Percentiles rank a stretch among this genome's conserved stretches.
phyloP scores from a whole-genome alignment of 2,888 invertebrate genomes.

The Ochropleura plecta region DNA sequence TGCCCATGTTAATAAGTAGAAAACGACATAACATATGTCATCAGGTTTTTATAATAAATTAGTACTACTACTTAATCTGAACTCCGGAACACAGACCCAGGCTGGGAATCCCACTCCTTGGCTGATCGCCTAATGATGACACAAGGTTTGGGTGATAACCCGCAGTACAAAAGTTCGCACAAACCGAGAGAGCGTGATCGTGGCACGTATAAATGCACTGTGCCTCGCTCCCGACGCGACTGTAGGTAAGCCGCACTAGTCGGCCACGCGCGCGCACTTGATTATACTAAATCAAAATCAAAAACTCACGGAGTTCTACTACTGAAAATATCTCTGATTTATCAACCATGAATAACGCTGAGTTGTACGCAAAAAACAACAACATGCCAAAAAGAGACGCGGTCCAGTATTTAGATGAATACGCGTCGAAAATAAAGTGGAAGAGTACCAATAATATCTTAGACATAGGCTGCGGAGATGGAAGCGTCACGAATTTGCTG shows the following conservation, averaged over 20 bases:
- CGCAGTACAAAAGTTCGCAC: too few relatives aligned
- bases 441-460: constrained; percentile 84
- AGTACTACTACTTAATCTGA: too few relatives aligned
- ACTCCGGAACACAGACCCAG: too few relatives aligned
- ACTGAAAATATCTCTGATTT: constrained; percentile 13
- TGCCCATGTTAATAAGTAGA: constrained; percentile 15
- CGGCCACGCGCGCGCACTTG: constrained; percentile 78
- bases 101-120: too few relatives aligned
- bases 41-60: constrained; percentile 16
- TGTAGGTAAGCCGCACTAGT: constrained; percentile 78
- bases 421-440: constrained; percentile 90
- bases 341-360: constrained; percentile 90
- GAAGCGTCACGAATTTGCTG: constrained; percentile 92
- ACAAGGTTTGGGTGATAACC: too few relatives aligned
- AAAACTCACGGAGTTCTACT: constrained; percentile 13
- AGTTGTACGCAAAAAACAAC: constrained; percentile 92
- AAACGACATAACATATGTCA: constrained; percentile 17
- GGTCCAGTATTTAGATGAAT: constrained; percentile 90
- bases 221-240: constrained; percentile 76
- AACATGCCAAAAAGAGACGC: constrained; percentile 92
- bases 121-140: too few relatives aligned
- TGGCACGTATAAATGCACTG: constrained; percentile 83
- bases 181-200: constrained; percentile 43
- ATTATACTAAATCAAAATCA: constrained; percentile 61
- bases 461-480: constrained; percentile 94